Evolutionary conservation across 64 coral and sea anemone species (phyloP).

Genomic region (Actinia tenebrosa): DNA sequence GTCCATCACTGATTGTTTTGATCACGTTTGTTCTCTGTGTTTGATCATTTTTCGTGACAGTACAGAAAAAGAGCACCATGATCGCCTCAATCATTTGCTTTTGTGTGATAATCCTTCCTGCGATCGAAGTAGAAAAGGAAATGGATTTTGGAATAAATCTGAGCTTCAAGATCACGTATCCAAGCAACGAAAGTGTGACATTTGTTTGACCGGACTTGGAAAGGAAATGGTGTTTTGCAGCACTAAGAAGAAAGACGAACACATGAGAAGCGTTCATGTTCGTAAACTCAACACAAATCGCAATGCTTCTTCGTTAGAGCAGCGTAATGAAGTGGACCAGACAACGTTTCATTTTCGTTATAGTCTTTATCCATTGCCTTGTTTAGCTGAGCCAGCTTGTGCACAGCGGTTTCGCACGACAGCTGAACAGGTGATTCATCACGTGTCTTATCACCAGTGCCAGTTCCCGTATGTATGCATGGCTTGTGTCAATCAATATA

Average conservation of each 20-base stretch:
- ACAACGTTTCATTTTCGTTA: slow-evolving; percentile 7
- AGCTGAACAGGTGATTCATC: not conserved
- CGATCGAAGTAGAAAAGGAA: slow-evolving; percentile 8
- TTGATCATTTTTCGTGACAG: not conserved
- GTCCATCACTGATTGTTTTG: not conserved
- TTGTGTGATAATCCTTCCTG: not conserved
- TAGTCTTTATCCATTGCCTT: slow-evolving; percentile 13
- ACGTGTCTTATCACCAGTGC: slow-evolving; percentile 12
- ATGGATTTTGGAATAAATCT: not conserved
- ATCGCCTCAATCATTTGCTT: not conserved
- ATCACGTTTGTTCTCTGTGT: not conserved
- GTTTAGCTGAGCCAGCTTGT: slow-evolving; percentile 15
- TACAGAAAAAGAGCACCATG: slow-evolving; percentile 9
- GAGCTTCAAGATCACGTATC: slow-evolving; percentile 5
- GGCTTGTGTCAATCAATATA: slow-evolving; percentile 8
- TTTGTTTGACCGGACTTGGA: not conserved
- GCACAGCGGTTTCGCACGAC: slow-evolving; percentile 19
- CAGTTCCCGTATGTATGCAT: slow-evolving; percentile 27
- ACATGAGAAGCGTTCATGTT: slow-evolving; percentile 15
- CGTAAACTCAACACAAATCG: not conserved
- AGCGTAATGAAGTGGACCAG: not conserved
- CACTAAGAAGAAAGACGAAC: not conserved
- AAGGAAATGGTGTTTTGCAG: not conserved
- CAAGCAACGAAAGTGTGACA: slow-evolving; percentile 26
- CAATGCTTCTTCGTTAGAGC: not conserved